Conservation (phyloP, 2,888 invertebrate species). For the Epistrophe eligans region DNA sequence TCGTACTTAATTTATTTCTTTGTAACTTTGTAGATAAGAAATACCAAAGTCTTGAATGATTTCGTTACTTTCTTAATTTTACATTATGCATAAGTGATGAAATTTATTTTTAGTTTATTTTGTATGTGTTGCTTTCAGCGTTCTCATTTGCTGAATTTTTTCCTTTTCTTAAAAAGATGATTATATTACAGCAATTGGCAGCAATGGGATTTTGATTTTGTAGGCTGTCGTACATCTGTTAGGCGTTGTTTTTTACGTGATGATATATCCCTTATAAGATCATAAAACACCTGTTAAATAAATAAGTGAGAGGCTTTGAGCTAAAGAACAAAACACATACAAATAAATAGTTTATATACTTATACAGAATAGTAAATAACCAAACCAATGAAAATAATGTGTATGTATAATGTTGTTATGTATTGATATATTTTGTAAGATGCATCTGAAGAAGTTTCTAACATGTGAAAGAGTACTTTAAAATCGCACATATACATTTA, state of each 20-base stretch:
- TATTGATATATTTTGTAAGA: neutral
- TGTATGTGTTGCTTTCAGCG: constrained; percentile 24
- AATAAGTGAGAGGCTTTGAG: constrained; percentile 24
- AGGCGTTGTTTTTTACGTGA: constrained; percentile 84
- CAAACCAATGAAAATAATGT: constrained; percentile 6
- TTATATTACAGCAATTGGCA: constrained; percentile 84
- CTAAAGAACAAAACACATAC: neutral
- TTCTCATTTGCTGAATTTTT: constrained; percentile 17
- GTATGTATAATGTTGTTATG: neutral
- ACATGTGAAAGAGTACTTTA: neutral
- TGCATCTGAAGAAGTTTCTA: neutral
- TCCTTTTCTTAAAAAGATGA: neutral
- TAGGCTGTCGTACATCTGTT: constrained; percentile 83
- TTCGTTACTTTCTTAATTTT: constrained; percentile 40
- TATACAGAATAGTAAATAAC: neutral
- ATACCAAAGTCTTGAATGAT: constrained; percentile 54
- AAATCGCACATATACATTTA: neutral
- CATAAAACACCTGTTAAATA: constrained; percentile 83
- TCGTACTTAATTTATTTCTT: constrained; percentile 50
- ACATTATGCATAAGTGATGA: constrained; percentile 38
- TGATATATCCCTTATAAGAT: constrained; percentile 84
- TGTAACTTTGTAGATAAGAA: constrained; percentile 43
- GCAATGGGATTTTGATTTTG: constrained; percentile 84
- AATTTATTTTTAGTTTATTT: constrained; percentile 29
- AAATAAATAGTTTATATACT: neutral